Base-by-base conservation (phyloP, 2,888 invertebrate genomes). In the Odontocolon sp. region DNA sequence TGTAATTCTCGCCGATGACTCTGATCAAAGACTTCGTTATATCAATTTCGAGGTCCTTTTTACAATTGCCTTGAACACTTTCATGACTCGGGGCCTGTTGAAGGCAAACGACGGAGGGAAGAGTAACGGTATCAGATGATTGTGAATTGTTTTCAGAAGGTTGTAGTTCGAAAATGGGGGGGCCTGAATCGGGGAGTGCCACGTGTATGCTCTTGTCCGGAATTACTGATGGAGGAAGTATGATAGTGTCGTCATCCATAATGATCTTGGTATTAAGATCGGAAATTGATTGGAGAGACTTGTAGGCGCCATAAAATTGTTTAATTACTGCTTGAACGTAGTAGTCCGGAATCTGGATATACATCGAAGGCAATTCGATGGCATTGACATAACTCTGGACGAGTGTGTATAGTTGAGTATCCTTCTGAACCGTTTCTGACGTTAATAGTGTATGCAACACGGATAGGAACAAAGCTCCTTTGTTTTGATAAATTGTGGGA, bases 381-480 rank as follows among this genome's bases (percentile, higher is more conserved):
- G 71, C 68, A 57, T 59, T 28, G 23, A 78, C 40, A 50, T 81
- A 79, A 6, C 11, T 67, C 14, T 45, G 36, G 2, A 81, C 23
- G n/a, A 71, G 28, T 5, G 61, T 40, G 4, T 45, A 56, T 16
- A 81, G 40, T 18, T 36, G 2, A n/a, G 42, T 11, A 16, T 80
- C 28, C 8, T 14, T n/a, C n/a, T 31, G 52, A 26, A 74, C 64
- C 23, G 21, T 42, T 21, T 57, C 6, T 1, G 4, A 3, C 16
- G 21, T 16, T 18, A 26, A 50, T 5, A 83, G 52, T 38, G 64
- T 79, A 80, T 4, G 81, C 74, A n/a, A n/a, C n/a, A n/a, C n/a
- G n/a, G n/a, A n/a, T n/a, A n/a, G n/a, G n/a, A n/a, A n/a, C n/a
- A n/a, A n/a, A n/a, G n/a, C n/a, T n/a, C n/a, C n/a, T n/a, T n/a